A percentile compares a stretch with the other conserved stretches of the same genome.
Conservation (phyloP, 2,888 invertebrate genomes). For the Tanytarsus gracilentus region DNA sequence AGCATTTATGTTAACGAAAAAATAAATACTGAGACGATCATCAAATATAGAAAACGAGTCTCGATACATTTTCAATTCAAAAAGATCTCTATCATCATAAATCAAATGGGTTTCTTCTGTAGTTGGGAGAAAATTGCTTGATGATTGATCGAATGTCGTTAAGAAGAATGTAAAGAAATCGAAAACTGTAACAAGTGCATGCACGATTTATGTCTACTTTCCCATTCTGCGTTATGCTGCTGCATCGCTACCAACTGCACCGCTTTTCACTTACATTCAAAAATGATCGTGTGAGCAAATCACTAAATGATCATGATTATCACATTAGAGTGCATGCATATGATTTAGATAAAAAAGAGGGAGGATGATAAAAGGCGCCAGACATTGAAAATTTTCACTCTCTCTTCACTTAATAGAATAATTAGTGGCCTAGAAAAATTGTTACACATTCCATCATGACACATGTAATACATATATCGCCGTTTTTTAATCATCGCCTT, state of each 20-base stretch:
- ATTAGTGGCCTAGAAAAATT: conserved; percentile 27
- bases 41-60: not conserved
- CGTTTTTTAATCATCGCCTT: no score
- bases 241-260: no score
- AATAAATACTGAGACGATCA: not conserved
- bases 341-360: no score
- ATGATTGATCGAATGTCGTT: conserved; percentile 20
- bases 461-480: no score
- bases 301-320: no score
- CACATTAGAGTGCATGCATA: no score
- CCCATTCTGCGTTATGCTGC: not conserved
- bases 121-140: conserved; percentile 7
- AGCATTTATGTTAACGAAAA: not conserved
- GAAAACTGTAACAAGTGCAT: conserved; percentile 25
- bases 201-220: not conserved
- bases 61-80: conserved; percentile 11
- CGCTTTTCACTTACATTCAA: not conserved
- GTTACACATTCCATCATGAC: conserved; percentile 10
- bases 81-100: conserved; percentile 24
- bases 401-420: conserved; percentile 7
- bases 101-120: conserved; percentile 3
- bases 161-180: not conserved
- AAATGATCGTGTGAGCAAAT: no score
- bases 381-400: no score
- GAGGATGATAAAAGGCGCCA: no score